phyloP scores from a whole-genome alignment of 1,140 invertebrate genomes.

The Paralvinella palmiformis region DNA sequence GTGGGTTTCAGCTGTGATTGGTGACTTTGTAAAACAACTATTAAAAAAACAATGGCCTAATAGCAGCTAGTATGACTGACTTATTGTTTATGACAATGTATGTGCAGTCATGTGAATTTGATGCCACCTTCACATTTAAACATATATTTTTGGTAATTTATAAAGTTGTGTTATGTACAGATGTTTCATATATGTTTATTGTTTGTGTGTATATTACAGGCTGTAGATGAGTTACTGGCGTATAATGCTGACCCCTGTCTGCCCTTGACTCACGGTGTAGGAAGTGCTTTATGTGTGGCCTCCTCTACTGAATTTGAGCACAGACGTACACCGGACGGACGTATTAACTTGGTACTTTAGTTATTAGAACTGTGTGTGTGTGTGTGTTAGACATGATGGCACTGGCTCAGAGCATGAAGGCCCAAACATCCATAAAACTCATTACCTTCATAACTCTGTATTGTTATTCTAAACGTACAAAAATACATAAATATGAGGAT shows the following conservation, averaged over 20 bases:
- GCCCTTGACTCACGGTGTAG: slow-evolving; percentile 44
- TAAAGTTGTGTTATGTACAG: not conserved
- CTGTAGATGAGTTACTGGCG: slow-evolving; percentile 41
- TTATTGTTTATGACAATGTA: not conserved
- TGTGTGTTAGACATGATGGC: too few species aligned
- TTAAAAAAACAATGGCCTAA: too few species aligned
- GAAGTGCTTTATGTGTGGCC: slow-evolving; percentile 45
- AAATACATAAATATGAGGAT: too few species aligned
- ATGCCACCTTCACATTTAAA: not conserved
- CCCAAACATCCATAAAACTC: too few species aligned
- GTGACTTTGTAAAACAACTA: too few species aligned
- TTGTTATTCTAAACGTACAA: too few species aligned
- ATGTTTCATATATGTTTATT: not conserved
- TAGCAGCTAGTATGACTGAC: not conserved
- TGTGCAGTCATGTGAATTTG: not conserved
- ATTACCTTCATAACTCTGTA: too few species aligned
- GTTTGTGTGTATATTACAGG: slow-evolving; percentile 24
- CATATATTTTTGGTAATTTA: not conserved
- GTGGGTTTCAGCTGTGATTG: too few species aligned
- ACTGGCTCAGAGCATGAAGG: too few species aligned
- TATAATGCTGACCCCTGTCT: slow-evolving; percentile 41
- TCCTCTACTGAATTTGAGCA: slow-evolving; percentile 44
- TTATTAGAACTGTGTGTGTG: too few species aligned
- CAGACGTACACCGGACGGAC: slow-evolving; percentile 29
- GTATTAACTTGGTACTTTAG: slow-evolving; percentile 43